Evolutionary conservation across 2,113 vertebrate genomes (phyloP).

Genomic region (Columba livia): DNA sequence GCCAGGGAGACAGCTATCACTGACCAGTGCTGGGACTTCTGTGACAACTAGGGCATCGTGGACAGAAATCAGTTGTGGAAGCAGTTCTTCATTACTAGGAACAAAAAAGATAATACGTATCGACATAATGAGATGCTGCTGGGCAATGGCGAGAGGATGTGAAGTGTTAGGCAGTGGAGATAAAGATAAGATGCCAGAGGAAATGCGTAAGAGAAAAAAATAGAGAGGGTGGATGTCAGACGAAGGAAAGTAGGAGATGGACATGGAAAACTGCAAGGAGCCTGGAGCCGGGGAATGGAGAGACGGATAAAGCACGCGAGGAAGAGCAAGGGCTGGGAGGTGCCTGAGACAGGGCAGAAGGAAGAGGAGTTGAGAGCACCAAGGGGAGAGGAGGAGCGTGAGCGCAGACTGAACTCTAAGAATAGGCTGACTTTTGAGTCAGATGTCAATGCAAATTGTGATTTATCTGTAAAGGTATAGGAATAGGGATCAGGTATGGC

Average conservation of each 20-base stretch:
- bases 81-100: background rate
- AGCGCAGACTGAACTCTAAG: background rate
- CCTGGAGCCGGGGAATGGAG: background rate
- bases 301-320: background rate
- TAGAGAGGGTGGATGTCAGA: background rate
- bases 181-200: background rate
- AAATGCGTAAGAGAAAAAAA: background rate
- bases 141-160: background rate
- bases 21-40: background rate
- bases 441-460: background rate
- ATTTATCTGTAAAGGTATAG: background rate
- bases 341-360: background rate
- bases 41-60: background rate
- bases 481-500: background rate
- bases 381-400: background rate
- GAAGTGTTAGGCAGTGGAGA: background rate
- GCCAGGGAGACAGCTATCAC: background rate
- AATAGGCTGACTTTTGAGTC: background rate
- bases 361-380: background rate
- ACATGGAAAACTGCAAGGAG: background rate
- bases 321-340: background rate
- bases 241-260: background rate
- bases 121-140: background rate
- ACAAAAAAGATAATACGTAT: rapidly evolving
- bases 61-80: background rate